Evolutionary conservation across 2,888 invertebrate genomes (phyloP), one percentile per base, ranked within the genome.

Genomic region (Drosophila buzzatii): DNA sequence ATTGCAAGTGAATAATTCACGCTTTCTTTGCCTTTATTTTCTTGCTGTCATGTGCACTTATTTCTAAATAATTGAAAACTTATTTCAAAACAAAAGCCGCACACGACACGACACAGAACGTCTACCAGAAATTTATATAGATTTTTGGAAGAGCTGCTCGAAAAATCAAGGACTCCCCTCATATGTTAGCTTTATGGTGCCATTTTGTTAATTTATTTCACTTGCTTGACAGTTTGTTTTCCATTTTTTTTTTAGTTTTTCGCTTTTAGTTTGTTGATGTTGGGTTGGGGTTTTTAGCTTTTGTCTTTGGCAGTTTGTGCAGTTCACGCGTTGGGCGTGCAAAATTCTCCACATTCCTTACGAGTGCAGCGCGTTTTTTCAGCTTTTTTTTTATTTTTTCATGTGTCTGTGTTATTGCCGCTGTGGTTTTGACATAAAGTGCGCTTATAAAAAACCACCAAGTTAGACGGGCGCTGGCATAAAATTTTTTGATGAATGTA

Each of bases 371-470:
- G 71, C 20, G 5, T 14, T 20, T 45, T 85, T 78, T 66, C 68
- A 20, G 37, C 14, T 18, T 44, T 47, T 16, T 16, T 16, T n/a
- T 47, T 73, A 81, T 79, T 66, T 70, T 45, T 8, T 18, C 52
- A 55, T 70, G 52, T 56, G 63, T 49, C 52, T 67, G 45, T 67
- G 73, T 73, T 77, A 78, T 76, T 82, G 84, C 76, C 73, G 67
- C 71, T 86, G 86, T 86, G 86, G 86, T 86, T 88, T 86, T 86
- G 86, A 86, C 86, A 86, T 88, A 88, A 86, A 87, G 86, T 87
- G 86, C 76, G 81, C 89, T 86, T 89, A 86, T 86, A 84, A 86
- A 89, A 85, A 85, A 85, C 77, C 80, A 63, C 70, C 85, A 81
- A 84, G 84, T 86, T 88, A 89, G 85, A 80, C 78, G 53, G 75